Evolutionary conservation across 2,113 vertebrate genomes (phyloP), one percentile per base, ranked within the genome.

Genomic region (Grammomys dolichurus): DNA sequence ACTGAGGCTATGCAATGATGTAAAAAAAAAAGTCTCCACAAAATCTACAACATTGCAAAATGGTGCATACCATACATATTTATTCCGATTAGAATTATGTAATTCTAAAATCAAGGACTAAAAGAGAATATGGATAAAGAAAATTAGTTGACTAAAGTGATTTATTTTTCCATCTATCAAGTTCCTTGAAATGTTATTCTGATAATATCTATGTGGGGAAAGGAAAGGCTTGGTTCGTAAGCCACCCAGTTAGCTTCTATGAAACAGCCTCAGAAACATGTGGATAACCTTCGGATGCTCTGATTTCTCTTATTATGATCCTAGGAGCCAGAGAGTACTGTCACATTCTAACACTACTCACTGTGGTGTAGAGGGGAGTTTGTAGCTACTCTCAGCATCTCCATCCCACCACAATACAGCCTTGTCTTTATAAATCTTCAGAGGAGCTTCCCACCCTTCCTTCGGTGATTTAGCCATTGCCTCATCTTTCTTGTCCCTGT

Each of bases 131-230:
- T 67, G 43, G 36, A 40, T 56, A 92, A 95, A 88, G 70, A 81
- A 96, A 95, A 96, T 89, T 88, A 89, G 76, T 96, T 97, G 51
- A 75, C 67, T 81, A 46, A n/a, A 85, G 75, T 87, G 90, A 91
- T 93, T 95, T 94, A 70, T 94, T 92, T 92, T 63, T 78, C 36
- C 72, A 93, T 51, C 48, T 90, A 81, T 77, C 51, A 90, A 92
- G 48, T 93, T 93, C 70, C 14, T 85, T 80, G 87, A 86, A 89
- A 60, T 92, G 46, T 51, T 94, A 70, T 80, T 95, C 90, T 93
- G 88, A 90, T 95, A 92, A 92, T 92, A 87, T 91, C 77, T 88
- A 73, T 82, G 67, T 89, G 54, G 20, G 85, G 89, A 92, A 95
- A 92, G 81, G 89, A 77, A 95, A 81, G 31, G 72, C 69, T 92